Evolutionary conservation across 1,140 invertebrate species (phyloP).

Genomic region (Lethrus apterus): DNA sequence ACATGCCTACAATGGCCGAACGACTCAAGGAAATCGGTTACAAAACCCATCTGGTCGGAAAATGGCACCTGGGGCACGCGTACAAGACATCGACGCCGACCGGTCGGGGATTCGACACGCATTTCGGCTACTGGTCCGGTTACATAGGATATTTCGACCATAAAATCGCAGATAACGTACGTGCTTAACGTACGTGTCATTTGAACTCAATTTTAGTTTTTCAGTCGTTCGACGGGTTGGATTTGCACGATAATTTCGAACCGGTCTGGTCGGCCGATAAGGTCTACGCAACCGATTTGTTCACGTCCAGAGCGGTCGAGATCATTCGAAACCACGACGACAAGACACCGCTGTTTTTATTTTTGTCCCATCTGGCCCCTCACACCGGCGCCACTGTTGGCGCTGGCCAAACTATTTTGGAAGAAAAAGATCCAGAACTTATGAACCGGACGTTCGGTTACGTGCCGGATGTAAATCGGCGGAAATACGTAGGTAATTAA

Average conservation of each 20-base stretch:
- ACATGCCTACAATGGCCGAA: constrained; percentile 57
- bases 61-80: constrained; percentile 72
- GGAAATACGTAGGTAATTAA: constrained; percentile 67
- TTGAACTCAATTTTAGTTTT: background rate
- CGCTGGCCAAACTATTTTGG: constrained; percentile 49
- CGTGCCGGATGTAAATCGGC: constrained; percentile 63
- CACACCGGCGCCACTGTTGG: constrained; percentile 59
- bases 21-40: constrained; percentile 71
- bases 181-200: background rate
- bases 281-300: constrained; percentile 69
- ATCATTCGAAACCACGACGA: constrained; percentile 59
- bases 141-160: constrained; percentile 48
- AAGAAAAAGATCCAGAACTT: constrained; percentile 64
- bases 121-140: constrained; percentile 60
- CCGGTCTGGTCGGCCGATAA: constrained; percentile 47
- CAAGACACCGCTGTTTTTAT: constrained; percentile 64
- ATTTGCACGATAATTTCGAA: constrained; percentile 28
- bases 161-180: background rate
- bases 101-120: constrained; percentile 53
- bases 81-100: constrained; percentile 44
- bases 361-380: constrained; percentile 70
- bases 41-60: constrained; percentile 77
- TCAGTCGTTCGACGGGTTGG: constrained; percentile 23
- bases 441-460: constrained; percentile 66
- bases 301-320: constrained; percentile 63